phyloP scores from a whole-genome alignment of 2,888 invertebrate genomes.

The Heliconius charithonia region DNA sequence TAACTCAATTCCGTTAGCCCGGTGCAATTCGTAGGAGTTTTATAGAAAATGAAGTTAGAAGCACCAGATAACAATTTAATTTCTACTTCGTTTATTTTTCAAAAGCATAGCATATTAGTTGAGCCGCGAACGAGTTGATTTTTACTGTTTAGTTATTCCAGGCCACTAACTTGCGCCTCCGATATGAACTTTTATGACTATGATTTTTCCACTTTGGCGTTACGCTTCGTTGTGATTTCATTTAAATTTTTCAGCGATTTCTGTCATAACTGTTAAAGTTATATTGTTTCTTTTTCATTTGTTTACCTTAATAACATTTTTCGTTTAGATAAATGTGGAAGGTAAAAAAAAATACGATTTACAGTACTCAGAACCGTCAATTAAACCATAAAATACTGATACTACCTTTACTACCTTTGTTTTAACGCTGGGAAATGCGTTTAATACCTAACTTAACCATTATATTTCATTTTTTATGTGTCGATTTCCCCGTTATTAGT shows the following conservation, averaged over 20 bases:
- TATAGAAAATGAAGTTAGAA: constrained; percentile 14
- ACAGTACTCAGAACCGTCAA: not conserved
- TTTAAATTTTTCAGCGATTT: not conserved
- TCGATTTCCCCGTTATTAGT: too few species aligned
- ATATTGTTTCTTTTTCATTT: not conserved
- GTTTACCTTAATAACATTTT: not conserved
- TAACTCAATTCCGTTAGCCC: not conserved
- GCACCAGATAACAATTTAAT: constrained; percentile 17
- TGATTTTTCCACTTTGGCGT: constrained; percentile 41
- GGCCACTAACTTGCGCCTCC: constrained; percentile 36
- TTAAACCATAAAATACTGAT: not conserved
- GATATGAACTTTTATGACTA: constrained; percentile 40
- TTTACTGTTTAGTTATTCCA: constrained; percentile 42
- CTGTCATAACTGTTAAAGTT: not conserved
- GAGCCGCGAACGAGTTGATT: constrained; percentile 34
- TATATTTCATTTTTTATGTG: too few species aligned
- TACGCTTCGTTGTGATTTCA: constrained; percentile 13
- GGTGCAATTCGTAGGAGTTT: not conserved
- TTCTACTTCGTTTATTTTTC: constrained; percentile 26
- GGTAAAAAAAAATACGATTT: not conserved
- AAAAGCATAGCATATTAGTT: constrained; percentile 28
- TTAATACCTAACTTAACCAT: too few species aligned
- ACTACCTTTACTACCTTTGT: too few species aligned
- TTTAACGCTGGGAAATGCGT: too few species aligned
- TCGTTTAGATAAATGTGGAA: not conserved